Percentiles rank a stretch among this genome's conserved stretches.
phyloP scores from a whole-genome alignment of 2,888 invertebrate genomes.

The Caenorhabditis auriculariae region DNA sequence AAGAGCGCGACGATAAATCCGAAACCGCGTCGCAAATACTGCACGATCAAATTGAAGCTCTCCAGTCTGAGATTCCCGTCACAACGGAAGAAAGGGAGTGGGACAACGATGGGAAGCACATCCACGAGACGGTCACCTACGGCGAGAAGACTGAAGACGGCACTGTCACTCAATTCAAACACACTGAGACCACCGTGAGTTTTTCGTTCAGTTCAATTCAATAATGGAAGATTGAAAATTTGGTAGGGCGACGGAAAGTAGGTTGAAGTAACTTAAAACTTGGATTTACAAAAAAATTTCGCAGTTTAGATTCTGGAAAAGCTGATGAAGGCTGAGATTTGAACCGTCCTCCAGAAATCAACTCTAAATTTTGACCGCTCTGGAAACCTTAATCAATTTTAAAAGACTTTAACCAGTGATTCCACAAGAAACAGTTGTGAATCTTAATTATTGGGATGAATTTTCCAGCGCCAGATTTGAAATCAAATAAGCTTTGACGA shows the following conservation, averaged over 20 bases:
- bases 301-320: background rate
- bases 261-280: background rate
- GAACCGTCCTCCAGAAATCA: too few species aligned
- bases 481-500: too few species aligned
- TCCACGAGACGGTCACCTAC: conserved; percentile 4
- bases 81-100: conserved; percentile 6
- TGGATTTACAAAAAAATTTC: background rate
- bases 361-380: too few species aligned
- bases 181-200: background rate
- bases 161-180: background rate
- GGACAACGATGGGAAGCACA: conserved; percentile 11
- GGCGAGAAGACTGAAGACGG: conserved; percentile 10
- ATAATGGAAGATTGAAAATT: background rate
- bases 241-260: background rate
- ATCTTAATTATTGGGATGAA: background rate
- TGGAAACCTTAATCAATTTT: too few species aligned
- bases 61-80: too few species aligned
- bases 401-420: background rate
- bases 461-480: too few species aligned
- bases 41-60: too few species aligned
- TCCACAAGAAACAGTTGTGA: background rate
- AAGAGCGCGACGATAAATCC: conserved; percentile 12
- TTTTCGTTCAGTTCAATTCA: background rate
- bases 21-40: too few species aligned
- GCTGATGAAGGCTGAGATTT: too few species aligned